A percentile compares a stretch with the other conserved stretches of the same genome.
Evolutionary conservation across 2,797 vertebrate genomes (phyloP).

Genomic region (Tadarida brasiliensis): DNA sequence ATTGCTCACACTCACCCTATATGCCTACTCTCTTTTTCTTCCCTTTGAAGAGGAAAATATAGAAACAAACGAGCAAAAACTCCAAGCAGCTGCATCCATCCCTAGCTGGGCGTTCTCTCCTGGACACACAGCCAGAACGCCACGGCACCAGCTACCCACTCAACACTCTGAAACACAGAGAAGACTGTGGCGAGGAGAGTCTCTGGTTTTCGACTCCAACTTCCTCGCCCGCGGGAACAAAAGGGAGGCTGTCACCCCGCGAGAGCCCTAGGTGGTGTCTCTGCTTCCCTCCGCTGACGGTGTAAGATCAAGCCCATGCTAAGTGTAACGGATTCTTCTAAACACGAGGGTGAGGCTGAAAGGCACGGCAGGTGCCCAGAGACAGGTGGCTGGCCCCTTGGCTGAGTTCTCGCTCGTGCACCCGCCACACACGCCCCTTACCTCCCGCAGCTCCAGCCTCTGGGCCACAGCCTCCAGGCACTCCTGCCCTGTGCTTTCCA

Average conservation of each 20-base stretch:
- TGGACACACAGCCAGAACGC: not conserved
- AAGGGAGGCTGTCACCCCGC: not conserved
- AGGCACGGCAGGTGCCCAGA: not conserved
- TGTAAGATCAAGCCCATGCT: not conserved
- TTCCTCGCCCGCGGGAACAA: not conserved
- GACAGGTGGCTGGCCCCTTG: conserved; percentile 32
- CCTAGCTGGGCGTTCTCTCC: not conserved
- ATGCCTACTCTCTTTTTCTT: not conserved
- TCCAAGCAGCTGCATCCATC: conserved; percentile 35
- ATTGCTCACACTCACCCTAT: not conserved
- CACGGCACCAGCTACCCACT: not conserved
- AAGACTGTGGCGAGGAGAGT: not conserved
- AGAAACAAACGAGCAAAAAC: conserved; percentile 35
- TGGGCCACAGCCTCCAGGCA: conserved; percentile 97
- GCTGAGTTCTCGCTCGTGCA: fast-evolving
- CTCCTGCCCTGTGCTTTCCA: conserved; percentile 98
- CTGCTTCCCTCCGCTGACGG: conserved; percentile 6
- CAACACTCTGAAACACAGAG: not conserved
- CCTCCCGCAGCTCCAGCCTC: conserved; percentile 96
- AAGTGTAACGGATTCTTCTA: conserved; percentile 58
- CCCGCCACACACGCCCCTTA: conserved; percentile 82
- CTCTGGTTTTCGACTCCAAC: conserved; percentile 13
- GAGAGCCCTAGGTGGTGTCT: not conserved
- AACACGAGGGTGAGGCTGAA: conserved; percentile 17
- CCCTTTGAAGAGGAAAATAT: not conserved